A percentile compares a stretch with the other conserved stretches of the same genome.
Conservation (phyloP, 2,888 invertebrate species). For the Ganaspis brasiliensis region DNA sequence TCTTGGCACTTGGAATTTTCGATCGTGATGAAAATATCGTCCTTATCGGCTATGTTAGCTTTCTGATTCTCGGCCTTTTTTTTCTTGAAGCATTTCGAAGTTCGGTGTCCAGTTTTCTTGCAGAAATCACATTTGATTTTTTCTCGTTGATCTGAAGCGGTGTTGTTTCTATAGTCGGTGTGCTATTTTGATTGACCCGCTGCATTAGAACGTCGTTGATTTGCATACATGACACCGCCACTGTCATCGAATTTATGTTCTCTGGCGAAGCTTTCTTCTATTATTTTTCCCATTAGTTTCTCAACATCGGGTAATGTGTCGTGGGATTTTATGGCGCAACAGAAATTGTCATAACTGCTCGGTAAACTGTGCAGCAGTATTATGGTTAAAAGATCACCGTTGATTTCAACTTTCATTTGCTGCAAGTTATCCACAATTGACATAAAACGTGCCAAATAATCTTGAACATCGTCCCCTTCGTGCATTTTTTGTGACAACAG, state of each 20-base stretch:
- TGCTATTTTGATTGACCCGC: background rate
- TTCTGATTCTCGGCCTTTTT: background rate
- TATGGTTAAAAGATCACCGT: background rate
- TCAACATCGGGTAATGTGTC: conserved; percentile 41
- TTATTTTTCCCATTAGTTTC: too few species aligned
- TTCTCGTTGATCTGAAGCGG: background rate
- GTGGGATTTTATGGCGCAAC: conserved; percentile 50
- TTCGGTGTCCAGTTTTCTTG: background rate
- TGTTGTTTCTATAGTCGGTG: too few species aligned
- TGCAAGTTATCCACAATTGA: conserved; percentile 8
- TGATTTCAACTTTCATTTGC: background rate
- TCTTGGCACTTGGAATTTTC: too few species aligned
- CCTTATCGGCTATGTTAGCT: background rate
- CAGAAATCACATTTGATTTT: background rate
- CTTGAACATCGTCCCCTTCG: conserved; percentile 45
- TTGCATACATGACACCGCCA: conserved; percentile 1
- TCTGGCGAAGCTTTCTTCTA: conserved; percentile 9
- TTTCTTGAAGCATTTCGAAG: background rate
- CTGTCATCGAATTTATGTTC: conserved; percentile 4
- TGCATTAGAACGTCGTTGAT: background rate
- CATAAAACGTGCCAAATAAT: conserved; percentile 43
- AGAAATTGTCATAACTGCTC: conserved; percentile 41
- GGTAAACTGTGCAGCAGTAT: conserved; percentile 43
- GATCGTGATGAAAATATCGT: background rate
- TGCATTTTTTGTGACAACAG: conserved; percentile 41